These are phyloP conservation scores for Pseudochirops cupreus DNA, from an alignment of 2,797 vertebrate genomes.

Conservation along the genomic window DNA sequence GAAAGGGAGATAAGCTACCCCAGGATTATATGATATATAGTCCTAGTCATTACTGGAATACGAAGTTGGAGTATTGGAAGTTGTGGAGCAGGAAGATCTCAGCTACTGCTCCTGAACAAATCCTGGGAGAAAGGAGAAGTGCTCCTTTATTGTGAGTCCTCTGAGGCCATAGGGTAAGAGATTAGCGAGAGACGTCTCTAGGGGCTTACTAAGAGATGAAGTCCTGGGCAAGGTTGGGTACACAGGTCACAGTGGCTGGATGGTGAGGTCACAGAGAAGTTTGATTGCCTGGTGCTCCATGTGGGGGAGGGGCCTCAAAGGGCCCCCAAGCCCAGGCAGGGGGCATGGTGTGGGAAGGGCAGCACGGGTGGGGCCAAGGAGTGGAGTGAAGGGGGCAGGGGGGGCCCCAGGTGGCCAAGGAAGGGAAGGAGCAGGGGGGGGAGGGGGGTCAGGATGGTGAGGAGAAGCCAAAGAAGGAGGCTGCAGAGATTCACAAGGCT, in stretches of 20 bases:
- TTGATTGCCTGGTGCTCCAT: conserved; percentile 73
- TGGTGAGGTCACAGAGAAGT: conserved; percentile 80
- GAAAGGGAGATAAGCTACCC: neutral
- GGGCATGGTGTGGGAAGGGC: conserved; percentile 74
- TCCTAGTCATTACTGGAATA: conserved; percentile 49
- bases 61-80: conserved; percentile 36
- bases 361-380: conserved; percentile 36
- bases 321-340: conserved; percentile 59
- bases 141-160: conserved; percentile 39
- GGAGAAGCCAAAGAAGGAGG: conserved; percentile 66
- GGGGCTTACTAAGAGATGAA: conserved; percentile 32
- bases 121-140: conserved; percentile 34
- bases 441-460: conserved; percentile 65
- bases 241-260: conserved; percentile 74
- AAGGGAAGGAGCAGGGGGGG: conserved; percentile 57
- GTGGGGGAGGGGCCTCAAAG: conserved; percentile 62
- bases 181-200: conserved; percentile 49
- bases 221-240: conserved; percentile 22
- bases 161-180: conserved; percentile 28
- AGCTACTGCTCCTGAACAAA: conserved; percentile 7
- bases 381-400: conserved; percentile 53
- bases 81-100: conserved; percentile 21
- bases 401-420: conserved; percentile 51
- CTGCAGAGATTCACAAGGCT: conserved; percentile 64
- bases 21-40: conserved; percentile 1